phyloP scores from a whole-genome alignment of 2,888 invertebrate genomes.

The Lycaena phlaeas region DNA sequence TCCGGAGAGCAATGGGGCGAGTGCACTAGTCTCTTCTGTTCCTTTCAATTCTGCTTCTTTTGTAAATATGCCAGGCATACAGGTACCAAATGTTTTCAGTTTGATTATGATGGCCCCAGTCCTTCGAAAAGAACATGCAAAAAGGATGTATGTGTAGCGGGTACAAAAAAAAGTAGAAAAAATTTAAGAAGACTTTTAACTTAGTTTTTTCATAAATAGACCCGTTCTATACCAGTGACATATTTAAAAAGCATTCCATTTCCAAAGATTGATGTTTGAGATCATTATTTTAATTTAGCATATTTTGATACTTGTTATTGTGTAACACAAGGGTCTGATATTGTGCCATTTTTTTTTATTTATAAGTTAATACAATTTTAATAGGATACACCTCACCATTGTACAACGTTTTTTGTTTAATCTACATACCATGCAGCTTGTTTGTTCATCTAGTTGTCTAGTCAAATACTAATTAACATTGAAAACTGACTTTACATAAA shows the following conservation, averaged over 20 bases:
- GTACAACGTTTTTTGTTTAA: background rate
- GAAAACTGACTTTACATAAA: no score
- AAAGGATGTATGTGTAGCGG: constrained; percentile 45
- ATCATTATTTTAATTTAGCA: constrained; percentile 19
- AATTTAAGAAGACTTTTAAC: constrained; percentile 49
- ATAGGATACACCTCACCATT: no score
- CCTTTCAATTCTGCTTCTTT: constrained; percentile 66
- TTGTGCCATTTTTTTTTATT: constrained; percentile 31
- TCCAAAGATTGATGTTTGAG: constrained; percentile 30
- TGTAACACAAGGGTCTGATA: constrained; percentile 27
- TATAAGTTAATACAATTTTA: constrained; percentile 1
- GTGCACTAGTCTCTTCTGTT: constrained; percentile 61
- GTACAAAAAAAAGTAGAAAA: constrained; percentile 55
- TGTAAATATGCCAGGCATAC: constrained; percentile 56
- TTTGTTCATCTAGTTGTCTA: background rate
- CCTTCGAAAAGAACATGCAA: constrained; percentile 46
- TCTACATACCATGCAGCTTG: background rate
- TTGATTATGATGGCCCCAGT: constrained; percentile 59
- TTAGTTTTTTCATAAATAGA: constrained; percentile 14
- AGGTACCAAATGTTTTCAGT: constrained; percentile 50
- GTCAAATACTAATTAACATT: background rate
- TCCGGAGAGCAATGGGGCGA: constrained; percentile 68
- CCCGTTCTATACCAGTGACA: constrained; percentile 41
- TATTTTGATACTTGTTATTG: constrained; percentile 23
- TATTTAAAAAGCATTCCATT: constrained; percentile 42